A percentile compares a stretch with the other conserved stretches of the same genome.
Conservation (phyloP, 1,140 invertebrate genomes). For the Drosophila bifasciata region DNA sequence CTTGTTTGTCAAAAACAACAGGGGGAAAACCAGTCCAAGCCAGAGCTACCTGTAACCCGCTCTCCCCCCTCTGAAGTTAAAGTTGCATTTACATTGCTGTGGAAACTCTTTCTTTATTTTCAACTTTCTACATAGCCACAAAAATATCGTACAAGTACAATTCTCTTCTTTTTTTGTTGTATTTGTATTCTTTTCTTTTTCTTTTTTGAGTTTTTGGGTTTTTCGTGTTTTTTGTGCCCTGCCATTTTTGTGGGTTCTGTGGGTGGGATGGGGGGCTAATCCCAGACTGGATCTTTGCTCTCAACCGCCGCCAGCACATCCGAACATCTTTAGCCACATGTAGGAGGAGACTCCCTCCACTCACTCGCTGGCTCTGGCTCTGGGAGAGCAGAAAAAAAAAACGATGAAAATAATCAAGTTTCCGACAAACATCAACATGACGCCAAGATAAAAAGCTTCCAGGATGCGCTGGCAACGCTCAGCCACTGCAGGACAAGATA, state of each 20-base stretch:
- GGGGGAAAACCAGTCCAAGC: slow-evolving; percentile 13
- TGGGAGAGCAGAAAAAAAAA: slow-evolving; percentile 36
- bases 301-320: slow-evolving; percentile 62
- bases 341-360: too few relatives aligned
- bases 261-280: slow-evolving; percentile 58
- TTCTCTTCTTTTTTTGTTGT: slow-evolving; percentile 7
- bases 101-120: slow-evolving; percentile 57
- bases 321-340: slow-evolving; percentile 63
- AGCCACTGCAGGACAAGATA: slow-evolving; percentile 74
- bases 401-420: slow-evolving; percentile 78
- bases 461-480: slow-evolving; percentile 69
- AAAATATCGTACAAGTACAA: slow-evolving; percentile 14
- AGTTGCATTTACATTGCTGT: slow-evolving; percentile 71
- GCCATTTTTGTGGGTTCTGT: slow-evolving; percentile 4
- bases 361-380: too few relatives aligned
- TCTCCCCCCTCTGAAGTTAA: slow-evolving; percentile 42
- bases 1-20: slow-evolving; percentile 64
- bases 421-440: slow-evolving; percentile 82
- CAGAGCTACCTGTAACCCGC: slow-evolving; percentile 25
- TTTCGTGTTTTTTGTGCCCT: too few relatives aligned
- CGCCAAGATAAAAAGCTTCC: slow-evolving; percentile 79
- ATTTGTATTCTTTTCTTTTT: slow-evolving; percentile 11
- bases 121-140: slow-evolving; percentile 41
- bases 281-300: slow-evolving; percentile 49
- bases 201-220: slow-evolving; percentile 1